Evolutionary conservation across 2,113 vertebrate species (phyloP).

Genomic region (Bos taurus): DNA sequence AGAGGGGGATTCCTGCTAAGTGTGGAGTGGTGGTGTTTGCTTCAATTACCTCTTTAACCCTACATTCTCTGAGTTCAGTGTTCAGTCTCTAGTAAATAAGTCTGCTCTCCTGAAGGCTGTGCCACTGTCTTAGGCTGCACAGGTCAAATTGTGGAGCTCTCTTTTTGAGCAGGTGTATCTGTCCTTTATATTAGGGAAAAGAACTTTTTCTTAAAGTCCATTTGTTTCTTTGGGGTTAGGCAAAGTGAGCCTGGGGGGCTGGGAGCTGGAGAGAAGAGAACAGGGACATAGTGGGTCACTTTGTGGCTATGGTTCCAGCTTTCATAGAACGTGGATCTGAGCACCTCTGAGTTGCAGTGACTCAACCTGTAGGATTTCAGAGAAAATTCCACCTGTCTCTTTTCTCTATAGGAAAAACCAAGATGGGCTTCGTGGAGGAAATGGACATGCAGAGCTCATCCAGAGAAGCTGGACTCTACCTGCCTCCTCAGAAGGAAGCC

Average conservation of each 20-base stretch:
- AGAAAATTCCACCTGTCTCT: background rate
- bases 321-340: background rate
- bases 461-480: background rate
- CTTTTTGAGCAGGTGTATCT: background rate
- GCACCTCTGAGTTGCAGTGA: background rate
- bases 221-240: background rate
- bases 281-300: background rate
- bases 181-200: background rate
- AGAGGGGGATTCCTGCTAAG: background rate
- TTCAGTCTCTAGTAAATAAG: background rate
- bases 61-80: background rate
- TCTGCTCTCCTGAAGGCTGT: background rate
- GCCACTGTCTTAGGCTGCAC: background rate
- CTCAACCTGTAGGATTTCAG: background rate
- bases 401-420: slow-evolving; percentile 42
- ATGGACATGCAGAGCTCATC: background rate
- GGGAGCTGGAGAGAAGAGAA: background rate
- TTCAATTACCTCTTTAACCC: background rate
- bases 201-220: background rate
- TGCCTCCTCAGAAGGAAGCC: slow-evolving; percentile 8
- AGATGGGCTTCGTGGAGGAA: background rate
- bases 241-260: background rate
- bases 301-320: background rate
- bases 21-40: background rate
- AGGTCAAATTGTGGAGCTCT: background rate